These are phyloP conservation scores for Sebastes itinus DNA, from an alignment of 2,797 vertebrate genomes.

Conservation along the genomic window DNA sequence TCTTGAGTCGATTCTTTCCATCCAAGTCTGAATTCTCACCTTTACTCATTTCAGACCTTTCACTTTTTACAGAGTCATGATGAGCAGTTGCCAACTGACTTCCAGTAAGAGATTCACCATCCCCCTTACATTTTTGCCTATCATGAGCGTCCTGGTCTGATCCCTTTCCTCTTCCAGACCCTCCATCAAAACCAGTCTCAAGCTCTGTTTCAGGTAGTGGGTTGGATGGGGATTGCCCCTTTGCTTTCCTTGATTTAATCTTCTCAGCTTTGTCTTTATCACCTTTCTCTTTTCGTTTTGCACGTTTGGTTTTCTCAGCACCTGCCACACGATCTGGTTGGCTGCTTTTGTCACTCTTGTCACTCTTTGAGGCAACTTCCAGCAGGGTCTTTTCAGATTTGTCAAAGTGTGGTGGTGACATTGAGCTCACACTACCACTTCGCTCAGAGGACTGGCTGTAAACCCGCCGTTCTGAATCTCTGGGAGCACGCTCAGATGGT, in stretches of 20 bases:
- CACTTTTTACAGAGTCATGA: conserved; percentile 86
- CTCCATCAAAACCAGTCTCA: conserved; percentile 87
- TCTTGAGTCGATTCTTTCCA: conserved; percentile 89
- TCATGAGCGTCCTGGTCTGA: conserved; percentile 87
- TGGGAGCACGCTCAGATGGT: conserved; percentile 90
- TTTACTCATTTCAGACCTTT: conserved; percentile 86
- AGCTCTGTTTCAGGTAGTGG: conserved; percentile 87
- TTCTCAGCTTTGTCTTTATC: conserved; percentile 92
- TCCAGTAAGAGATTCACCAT: conserved; percentile 82
- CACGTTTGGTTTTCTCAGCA: conserved; percentile 90
- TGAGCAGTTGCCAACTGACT: conserved; percentile 81
- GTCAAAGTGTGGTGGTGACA: conserved; percentile 94
- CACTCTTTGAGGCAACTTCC: conserved; percentile 89
- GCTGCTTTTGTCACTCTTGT: conserved; percentile 88
- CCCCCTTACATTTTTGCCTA: conserved; percentile 87
- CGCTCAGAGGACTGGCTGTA: conserved; percentile 96
- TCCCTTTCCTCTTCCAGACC: conserved; percentile 83
- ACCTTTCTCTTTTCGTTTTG: conserved; percentile 90
- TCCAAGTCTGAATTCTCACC: conserved; percentile 89
- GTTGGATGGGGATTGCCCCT: conserved; percentile 90
- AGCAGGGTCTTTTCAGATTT: conserved; percentile 89
- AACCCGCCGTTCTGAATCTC: conserved; percentile 92
- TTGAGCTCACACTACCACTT: conserved; percentile 95
- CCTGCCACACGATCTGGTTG: conserved; percentile 82
- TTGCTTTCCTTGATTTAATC: conserved; percentile 89